A percentile compares a stretch with the other conserved stretches of the same genome.
Conservation (phyloP, 2,888 invertebrate genomes). For the Phania funesta region DNA sequence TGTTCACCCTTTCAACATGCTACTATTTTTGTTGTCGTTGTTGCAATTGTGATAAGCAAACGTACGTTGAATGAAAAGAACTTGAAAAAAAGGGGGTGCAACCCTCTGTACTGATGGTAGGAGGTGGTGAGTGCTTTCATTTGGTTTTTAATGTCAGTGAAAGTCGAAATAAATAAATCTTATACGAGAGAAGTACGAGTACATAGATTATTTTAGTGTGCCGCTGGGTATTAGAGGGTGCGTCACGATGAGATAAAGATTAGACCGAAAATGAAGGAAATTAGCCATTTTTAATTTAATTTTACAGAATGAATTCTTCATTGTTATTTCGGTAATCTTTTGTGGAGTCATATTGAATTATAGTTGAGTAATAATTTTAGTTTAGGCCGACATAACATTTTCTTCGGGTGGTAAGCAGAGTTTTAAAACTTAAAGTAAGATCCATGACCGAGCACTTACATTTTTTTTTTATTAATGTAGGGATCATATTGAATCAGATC, state of each 20-base stretch:
- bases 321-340: background rate
- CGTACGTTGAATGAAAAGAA: background rate
- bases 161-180: constrained; percentile 19
- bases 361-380: too few relatives aligned
- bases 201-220: constrained; percentile 21
- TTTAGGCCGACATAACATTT: too few relatives aligned
- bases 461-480: too few relatives aligned
- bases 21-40: background rate
- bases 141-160: background rate
- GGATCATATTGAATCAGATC: too few relatives aligned
- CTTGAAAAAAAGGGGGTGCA: constrained; percentile 26
- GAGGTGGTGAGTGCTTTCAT: background rate
- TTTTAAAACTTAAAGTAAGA: too few relatives aligned
- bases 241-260: background rate
- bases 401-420: too few relatives aligned
- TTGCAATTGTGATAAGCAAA: background rate
- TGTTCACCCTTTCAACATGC: constrained; percentile 37
- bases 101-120: background rate
- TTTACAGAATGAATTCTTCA: background rate
- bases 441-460: too few relatives aligned
- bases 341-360: too few relatives aligned
- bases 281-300: constrained; percentile 20
- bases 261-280: background rate
- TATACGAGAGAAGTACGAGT: too few relatives aligned
- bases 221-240: background rate